Evolutionary conservation across 2,888 invertebrate genomes (phyloP).

Genomic region (Euplagia quadripunctaria): DNA sequence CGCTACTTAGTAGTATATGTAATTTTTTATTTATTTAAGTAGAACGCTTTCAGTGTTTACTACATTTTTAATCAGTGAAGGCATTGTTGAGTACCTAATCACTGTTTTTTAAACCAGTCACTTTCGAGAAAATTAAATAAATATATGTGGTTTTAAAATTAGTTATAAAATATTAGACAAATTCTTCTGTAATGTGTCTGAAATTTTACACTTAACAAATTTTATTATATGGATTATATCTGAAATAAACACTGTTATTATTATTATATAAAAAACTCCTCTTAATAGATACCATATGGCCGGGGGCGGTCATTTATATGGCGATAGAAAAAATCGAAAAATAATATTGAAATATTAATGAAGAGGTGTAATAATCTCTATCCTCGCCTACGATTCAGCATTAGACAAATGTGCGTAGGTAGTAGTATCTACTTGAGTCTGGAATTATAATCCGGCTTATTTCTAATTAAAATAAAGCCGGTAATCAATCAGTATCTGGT

Average conservation of each 20-base stretch:
- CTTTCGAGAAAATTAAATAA: neutral
- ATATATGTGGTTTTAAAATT: neutral
- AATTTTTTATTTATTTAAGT: too few relatives aligned
- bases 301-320: neutral
- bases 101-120: neutral
- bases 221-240: too few relatives aligned
- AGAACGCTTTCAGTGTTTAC: too few relatives aligned
- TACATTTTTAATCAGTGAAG: neutral
- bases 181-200: too few relatives aligned
- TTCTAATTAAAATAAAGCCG: constrained; percentile 44
- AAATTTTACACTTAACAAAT: too few relatives aligned
- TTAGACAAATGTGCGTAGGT: constrained; percentile 48
- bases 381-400: constrained; percentile 27
- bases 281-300: neutral
- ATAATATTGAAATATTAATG: constrained; percentile 15
- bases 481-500: constrained; percentile 46
- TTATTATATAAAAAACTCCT: neutral
- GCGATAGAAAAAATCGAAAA: neutral
- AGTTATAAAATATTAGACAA: too few relatives aligned
- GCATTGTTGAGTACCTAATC: neutral
- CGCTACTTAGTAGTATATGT: too few relatives aligned
- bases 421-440: constrained; percentile 39
- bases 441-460: constrained; percentile 31
- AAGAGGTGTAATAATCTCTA: constrained; percentile 18
- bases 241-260: too few relatives aligned